Percentiles rank a stretch among this genome's conserved stretches.
Conservation (phyloP, 2,113 vertebrate species). For the Trogon surrucura region DNA sequence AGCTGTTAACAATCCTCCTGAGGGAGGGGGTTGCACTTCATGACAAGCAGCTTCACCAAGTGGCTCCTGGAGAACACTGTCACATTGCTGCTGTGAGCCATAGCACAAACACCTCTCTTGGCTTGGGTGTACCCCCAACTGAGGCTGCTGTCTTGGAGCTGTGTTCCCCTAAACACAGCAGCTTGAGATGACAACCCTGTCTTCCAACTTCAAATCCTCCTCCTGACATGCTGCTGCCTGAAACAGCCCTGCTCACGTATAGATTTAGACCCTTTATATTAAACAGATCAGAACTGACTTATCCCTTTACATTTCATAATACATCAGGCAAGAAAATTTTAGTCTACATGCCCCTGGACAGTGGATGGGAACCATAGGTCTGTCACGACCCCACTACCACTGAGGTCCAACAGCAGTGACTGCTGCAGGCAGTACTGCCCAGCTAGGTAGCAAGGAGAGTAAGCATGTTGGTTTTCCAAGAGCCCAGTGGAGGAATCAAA, state of each 20-base stretch:
- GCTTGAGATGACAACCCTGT: not conserved
- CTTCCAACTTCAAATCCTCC: not conserved
- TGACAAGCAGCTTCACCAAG: not conserved
- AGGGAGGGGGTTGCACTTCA: not conserved
- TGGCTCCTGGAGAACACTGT: not conserved
- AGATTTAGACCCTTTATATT: not conserved
- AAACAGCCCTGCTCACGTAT: accelerated
- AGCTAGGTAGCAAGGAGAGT: not conserved
- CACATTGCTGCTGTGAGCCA: not conserved
- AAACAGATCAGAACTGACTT: not conserved
- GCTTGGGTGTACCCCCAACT: not conserved
- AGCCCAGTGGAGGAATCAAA: not conserved
- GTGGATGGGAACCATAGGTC: not conserved
- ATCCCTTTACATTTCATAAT: not conserved
- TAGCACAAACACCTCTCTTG: not conserved
- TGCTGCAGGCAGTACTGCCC: not conserved
- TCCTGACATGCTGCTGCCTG: not conserved
- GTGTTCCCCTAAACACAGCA: not conserved
- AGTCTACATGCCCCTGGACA: not conserved
- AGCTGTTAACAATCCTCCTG: not conserved
- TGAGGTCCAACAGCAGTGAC: not conserved
- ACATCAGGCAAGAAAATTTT: not conserved
- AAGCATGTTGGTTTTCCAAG: accelerated
- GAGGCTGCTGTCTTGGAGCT: not conserved
- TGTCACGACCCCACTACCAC: not conserved